Conservation (phyloP, 1,140 invertebrate genomes). For the Anastatus disparis region DNA sequence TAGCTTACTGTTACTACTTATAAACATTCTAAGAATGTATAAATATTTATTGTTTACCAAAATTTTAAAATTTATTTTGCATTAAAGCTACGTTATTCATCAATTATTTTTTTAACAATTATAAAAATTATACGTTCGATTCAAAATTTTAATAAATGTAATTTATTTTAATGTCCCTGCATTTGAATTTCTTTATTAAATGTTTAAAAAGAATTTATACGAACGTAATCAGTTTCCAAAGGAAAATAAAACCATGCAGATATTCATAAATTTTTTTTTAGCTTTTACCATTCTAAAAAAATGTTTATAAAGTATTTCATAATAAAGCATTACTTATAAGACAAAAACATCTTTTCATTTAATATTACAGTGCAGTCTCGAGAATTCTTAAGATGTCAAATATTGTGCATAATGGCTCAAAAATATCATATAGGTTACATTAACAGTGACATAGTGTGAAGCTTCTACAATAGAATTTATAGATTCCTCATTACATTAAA, state of each 20-base stretch:
- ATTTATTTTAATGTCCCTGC: not conserved
- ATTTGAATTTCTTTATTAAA: not conserved
- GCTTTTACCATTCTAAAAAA: not conserved
- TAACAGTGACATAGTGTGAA: too few species aligned
- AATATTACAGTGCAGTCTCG: too few species aligned
- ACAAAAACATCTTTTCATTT: too few species aligned
- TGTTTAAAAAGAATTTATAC: not conserved
- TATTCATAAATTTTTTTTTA: not conserved
- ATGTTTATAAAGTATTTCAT: slow-evolving; percentile 5
- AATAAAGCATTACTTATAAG: not conserved
- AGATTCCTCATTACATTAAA: too few species aligned
- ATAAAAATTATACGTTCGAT: not conserved
- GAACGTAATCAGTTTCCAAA: not conserved
- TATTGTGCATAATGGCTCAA: too few species aligned
- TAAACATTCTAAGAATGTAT: slow-evolving; percentile 1
- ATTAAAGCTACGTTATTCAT: not conserved
- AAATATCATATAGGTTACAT: too few species aligned
- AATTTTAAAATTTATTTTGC: not conserved
- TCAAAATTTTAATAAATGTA: not conserved
- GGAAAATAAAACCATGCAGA: not conserved
- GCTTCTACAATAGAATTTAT: too few species aligned
- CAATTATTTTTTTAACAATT: not conserved
- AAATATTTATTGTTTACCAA: slow-evolving; percentile 11
- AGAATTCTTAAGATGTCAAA: too few species aligned
- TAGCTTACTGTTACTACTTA: not conserved